A percentile compares a stretch with the other conserved stretches of the same genome.
These are phyloP conservation scores for Trichogramma pretiosum DNA, from an alignment of 1,140 invertebrate species.

Conservation along the genomic window DNA sequence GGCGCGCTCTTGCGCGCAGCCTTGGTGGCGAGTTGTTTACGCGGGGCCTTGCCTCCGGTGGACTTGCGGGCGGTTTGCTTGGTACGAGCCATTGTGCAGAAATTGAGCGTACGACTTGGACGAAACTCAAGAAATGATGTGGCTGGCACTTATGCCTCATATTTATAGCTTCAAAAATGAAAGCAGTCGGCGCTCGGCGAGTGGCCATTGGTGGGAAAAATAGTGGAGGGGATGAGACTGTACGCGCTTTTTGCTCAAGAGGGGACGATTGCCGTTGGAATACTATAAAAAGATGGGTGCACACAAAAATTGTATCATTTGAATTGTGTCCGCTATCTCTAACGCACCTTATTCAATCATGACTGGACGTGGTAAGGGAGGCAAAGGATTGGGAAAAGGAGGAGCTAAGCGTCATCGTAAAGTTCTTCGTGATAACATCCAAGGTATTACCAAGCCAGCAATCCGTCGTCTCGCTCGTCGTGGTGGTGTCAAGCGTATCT, in stretches of 20 bases:
- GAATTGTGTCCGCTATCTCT: constrained; percentile 56
- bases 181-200: neutral
- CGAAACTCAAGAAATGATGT: neutral
- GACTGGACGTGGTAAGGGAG: constrained; percentile 59
- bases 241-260: neutral
- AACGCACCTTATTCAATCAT: constrained; percentile 28
- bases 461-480: too few relatives aligned
- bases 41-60: too few relatives aligned
- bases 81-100: neutral
- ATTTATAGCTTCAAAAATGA: neutral
- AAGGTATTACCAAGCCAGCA: too few relatives aligned
- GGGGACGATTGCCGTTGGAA: neutral
- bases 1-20: too few relatives aligned
- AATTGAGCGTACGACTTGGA: neutral
- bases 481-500: too few relatives aligned
- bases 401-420: too few relatives aligned
- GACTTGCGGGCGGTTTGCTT: too few relatives aligned
- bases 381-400: too few relatives aligned
- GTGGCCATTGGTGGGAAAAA: neutral
- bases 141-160: neutral
- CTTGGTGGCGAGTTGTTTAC: too few relatives aligned
- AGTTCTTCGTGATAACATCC: too few relatives aligned
- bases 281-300: neutral
- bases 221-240: neutral
- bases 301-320: too few relatives aligned